Evolutionary conservation across 2,797 vertebrate species (phyloP), one percentile per base, ranked within the genome.

Genomic region (Pseudochromis fuscus): DNA sequence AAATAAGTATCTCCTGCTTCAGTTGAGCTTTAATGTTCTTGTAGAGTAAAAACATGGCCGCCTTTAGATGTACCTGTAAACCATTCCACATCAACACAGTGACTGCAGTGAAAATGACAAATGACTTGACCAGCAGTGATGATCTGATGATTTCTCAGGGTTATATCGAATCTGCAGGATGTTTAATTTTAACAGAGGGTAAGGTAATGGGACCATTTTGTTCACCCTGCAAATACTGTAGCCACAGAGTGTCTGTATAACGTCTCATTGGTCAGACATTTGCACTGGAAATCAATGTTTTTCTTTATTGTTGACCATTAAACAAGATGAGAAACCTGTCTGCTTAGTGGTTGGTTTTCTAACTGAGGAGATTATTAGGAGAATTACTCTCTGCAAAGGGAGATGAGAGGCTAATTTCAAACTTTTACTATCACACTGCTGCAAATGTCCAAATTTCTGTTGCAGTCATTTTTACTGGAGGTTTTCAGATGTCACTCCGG

Each of bases 131-230:
- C 53, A 55, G 21, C n/a, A 18, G n/a, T 21, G n/a, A 72, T 6
- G 7, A 55, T 25, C 30, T 65, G 8, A 57, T 23, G 0, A 51
- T 62, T 58, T 62, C 25, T 70, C 55, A 69, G 66, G 61, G 52
- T 67, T 50, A 25, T 11, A 59, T 68, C 13, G 46, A 38, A 12
- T 21, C 30, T 52, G 27, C 21, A 38, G 55, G 28, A 18, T 8
- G 19, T 35, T 72, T 16, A 23, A 16, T 13, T 42, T 40, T 2
- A 56, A 19, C 30, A 35, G 9, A 45, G 15, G 4, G 56, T 44
- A 7, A 42, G 38, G 7, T 42, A 19, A 42, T n/a, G n/a, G 18
- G 16, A 8, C n/a, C 38, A 40, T 40, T n/a, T 40, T n/a, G 18
- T 40, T 40, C 18, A 2, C 18, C 7, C 16, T 40, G 15, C 37